Base-by-base conservation (phyloP, 2,113 vertebrate genomes). In the Megaceryle torquata region DNA sequence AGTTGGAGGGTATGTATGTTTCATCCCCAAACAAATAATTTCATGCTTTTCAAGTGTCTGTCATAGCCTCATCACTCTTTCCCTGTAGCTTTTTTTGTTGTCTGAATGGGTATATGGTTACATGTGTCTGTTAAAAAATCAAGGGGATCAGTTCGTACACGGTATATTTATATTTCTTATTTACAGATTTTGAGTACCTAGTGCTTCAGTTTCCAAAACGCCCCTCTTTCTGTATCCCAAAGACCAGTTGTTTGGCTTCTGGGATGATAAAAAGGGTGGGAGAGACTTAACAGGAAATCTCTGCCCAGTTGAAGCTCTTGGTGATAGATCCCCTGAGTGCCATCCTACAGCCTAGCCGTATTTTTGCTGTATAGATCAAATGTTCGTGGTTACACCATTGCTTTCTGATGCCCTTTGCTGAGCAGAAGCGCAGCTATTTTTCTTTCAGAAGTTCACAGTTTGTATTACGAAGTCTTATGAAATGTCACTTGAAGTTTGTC, bases 71-170 rank as follows among this genome's bases (percentile, higher is more conserved):
- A 96, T 95, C 96, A 53, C 91, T 95, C 72, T 96, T 92, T 92
- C 77, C 95, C 95, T 97, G 95, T 91, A 96, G 95, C 95, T 96
- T 94, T 95, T 93, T 96, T 96, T 96, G 95, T 97, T 97, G 96
- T 97, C 96, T 97, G 91, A 94, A 96, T 86, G 96, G 95, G 91
- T 96, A 84, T 96, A 91, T 91, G 95, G 95, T 95, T 96, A 96
- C 88, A 77, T 90, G 82, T 96, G 91, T 97, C 94, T 96, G 94
- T 96, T 96, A 70, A 89, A 80, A 94, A 94, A 81, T 85, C 60
- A 96, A 96, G 85, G 89, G 89, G 63, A 91, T 91, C 91, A 41
- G 33, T 80, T 96, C 89, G 90, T 95, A 83, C 71, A 2, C 78
- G 91, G 79, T 78, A 85, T 75, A 91, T 86, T 93, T 80, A 86